These are phyloP conservation scores for Rhinogobius similis DNA, from an alignment of 2,113 vertebrate genomes.

Conservation along the genomic window DNA sequence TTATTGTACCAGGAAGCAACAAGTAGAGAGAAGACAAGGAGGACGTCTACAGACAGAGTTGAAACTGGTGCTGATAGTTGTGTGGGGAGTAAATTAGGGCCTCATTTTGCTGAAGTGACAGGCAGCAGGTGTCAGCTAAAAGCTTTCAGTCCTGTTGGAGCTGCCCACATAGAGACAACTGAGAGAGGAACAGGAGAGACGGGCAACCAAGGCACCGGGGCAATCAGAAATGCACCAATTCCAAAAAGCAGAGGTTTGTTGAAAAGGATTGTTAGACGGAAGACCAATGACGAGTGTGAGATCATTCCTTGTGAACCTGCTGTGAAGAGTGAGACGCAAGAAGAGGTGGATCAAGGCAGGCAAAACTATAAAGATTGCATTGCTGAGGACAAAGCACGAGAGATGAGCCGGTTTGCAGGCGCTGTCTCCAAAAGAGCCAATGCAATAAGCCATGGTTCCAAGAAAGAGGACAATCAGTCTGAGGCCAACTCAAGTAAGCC, in stretches of 20 bases:
- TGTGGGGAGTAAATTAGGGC: slow-evolving; percentile 40
- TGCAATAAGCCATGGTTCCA: slow-evolving; percentile 2
- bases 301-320: background rate
- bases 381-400: slow-evolving; percentile 12
- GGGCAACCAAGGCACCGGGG: slow-evolving; percentile 4
- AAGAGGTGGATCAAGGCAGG: slow-evolving; percentile 4
- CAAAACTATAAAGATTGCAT: slow-evolving; percentile 2
- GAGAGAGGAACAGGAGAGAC: slow-evolving; percentile 34
- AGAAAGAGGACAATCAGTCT: slow-evolving; percentile 22
- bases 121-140: slow-evolving; percentile 70
- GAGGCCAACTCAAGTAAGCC: background rate
- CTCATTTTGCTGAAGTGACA: slow-evolving; percentile 62
- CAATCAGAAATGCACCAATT: background rate
- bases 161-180: slow-evolving; percentile 43
- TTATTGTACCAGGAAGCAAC: background rate
- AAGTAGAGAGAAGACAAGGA: slow-evolving; percentile 23
- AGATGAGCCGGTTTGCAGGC: slow-evolving; percentile 43
- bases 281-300: background rate
- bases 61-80: slow-evolving; percentile 22
- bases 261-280: slow-evolving; percentile 6
- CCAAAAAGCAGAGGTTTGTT: background rate
- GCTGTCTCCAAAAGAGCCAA: slow-evolving; percentile 46
- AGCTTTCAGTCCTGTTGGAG: slow-evolving; percentile 48
- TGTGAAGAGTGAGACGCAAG: background rate
- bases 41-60: slow-evolving; percentile 4